Evolutionary conservation across 2,113 vertebrate genomes (phyloP).

Genomic region (Epinephelus lanceolatus): DNA sequence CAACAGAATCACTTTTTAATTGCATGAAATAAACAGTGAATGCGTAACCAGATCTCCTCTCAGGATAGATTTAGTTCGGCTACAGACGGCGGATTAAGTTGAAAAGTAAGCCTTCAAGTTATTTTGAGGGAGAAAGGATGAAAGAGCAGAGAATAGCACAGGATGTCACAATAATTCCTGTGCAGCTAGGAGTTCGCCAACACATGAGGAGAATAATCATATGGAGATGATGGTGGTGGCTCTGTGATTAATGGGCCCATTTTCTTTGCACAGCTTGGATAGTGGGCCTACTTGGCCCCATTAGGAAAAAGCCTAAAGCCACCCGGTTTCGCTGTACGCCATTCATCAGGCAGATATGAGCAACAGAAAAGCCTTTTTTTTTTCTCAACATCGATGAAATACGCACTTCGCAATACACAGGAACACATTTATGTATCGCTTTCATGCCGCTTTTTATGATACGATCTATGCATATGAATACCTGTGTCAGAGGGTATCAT

Average conservation of each 20-base stretch:
- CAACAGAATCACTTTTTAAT: constrained; percentile 75
- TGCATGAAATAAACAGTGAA: constrained; percentile 70
- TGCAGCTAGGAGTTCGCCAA: constrained; percentile 60
- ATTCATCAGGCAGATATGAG: constrained; percentile 77
- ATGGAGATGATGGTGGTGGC: constrained; percentile 78
- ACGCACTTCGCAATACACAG: constrained; percentile 15
- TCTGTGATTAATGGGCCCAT: constrained; percentile 82
- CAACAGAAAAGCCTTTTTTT: constrained; percentile 48
- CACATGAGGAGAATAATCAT: constrained; percentile 77
- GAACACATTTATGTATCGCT: constrained; percentile 27
- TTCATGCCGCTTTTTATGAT: constrained; percentile 18
- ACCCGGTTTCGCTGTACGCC: constrained; percentile 56
- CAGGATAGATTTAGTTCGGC: constrained; percentile 66
- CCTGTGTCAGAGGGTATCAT: constrained; percentile 35
- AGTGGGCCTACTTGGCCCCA: constrained; percentile 80
- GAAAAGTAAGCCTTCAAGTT: constrained; percentile 68
- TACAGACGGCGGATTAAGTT: constrained; percentile 67
- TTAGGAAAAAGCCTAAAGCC: constrained; percentile 78
- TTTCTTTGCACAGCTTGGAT: constrained; percentile 79
- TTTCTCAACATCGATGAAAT: constrained; percentile 42
- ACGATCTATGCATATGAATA: constrained; percentile 22
- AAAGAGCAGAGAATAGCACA: constrained; percentile 24
- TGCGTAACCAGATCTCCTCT: constrained; percentile 61
- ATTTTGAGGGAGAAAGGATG: constrained; percentile 48
- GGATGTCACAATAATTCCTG: constrained; percentile 71